A percentile compares a stretch with the other conserved stretches of the same genome.
phyloP scores from a whole-genome alignment of 2,888 invertebrate species.

The Subacronicta megacephala region DNA sequence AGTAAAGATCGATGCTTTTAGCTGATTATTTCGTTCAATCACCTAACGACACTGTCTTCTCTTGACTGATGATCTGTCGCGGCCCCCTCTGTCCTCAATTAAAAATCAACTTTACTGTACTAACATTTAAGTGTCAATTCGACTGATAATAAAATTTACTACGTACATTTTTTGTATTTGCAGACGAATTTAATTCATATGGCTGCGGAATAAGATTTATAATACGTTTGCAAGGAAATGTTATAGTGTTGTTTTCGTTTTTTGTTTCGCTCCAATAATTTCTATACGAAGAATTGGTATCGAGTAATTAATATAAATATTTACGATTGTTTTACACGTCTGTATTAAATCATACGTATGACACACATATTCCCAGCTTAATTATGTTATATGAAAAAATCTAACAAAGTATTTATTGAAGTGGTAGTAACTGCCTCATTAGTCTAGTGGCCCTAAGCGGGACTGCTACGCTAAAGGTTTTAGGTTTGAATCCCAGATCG shows the following conservation, averaged over 20 bases:
- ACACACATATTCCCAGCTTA: too few species aligned
- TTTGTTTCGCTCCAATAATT: constrained; percentile 29
- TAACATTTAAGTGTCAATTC: background rate
- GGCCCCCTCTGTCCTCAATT: background rate
- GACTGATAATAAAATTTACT: background rate
- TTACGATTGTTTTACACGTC: constrained; percentile 1
- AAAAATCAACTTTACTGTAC: constrained; percentile 5
- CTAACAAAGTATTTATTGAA: too few species aligned
- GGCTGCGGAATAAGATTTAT: constrained; percentile 16
- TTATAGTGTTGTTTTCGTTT: constrained; percentile 3
- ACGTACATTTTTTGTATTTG: constrained; percentile 10
- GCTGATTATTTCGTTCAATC: constrained; percentile 68
- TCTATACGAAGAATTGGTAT: constrained; percentile 23
- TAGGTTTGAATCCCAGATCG: too few species aligned
- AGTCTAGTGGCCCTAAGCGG: too few species aligned
- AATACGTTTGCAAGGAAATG: background rate
- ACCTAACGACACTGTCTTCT: constrained; percentile 60
- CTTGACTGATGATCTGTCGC: constrained; percentile 62
- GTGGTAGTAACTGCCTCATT: too few species aligned
- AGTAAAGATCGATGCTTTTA: constrained; percentile 65
- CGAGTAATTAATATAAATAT: constrained; percentile 18
- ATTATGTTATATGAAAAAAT: too few species aligned
- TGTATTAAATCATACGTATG: background rate
- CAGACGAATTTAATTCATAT: constrained; percentile 20
- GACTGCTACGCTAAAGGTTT: too few species aligned